A percentile compares a stretch with the other conserved stretches of the same genome.
phyloP scores from a whole-genome alignment of 2,113 vertebrate species.

The Crypturellus undulatus region DNA sequence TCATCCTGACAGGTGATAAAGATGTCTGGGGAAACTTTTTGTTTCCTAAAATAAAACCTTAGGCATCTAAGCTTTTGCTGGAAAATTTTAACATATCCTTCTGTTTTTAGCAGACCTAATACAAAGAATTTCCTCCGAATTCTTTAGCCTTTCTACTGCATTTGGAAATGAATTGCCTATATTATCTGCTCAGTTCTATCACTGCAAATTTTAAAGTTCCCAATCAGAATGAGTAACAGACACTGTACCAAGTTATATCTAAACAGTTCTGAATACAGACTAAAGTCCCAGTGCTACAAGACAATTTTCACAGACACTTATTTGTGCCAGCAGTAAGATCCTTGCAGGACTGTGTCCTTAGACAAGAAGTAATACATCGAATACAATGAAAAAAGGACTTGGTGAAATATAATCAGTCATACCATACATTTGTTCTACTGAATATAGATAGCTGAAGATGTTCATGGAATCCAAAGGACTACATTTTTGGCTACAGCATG shows the following conservation, averaged over 20 bases:
- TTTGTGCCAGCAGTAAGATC: slow-evolving; percentile 21
- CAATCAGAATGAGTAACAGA: neutral
- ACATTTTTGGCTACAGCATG: neutral
- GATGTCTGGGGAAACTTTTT: neutral
- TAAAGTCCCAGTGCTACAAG: neutral
- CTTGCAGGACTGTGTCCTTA: neutral
- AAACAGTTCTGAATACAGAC: neutral
- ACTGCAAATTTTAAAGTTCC: neutral
- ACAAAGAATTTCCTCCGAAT: neutral
- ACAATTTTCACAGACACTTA: neutral
- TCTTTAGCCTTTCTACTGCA: neutral
- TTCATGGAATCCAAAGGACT: slow-evolving; percentile 1
- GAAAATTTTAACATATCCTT: neutral
- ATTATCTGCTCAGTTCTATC: neutral
- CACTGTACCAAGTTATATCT: neutral
- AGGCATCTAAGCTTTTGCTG: neutral
- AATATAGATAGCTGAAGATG: neutral
- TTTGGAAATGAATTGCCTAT: neutral
- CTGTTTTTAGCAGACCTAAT: neutral
- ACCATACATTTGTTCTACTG: neutral
- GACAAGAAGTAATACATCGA: neutral
- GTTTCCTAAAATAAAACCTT: neutral
- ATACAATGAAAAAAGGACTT: neutral
- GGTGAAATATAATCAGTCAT: neutral
- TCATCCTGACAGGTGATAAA: neutral